Percentiles rank a stretch among this genome's conserved stretches.
Conservation (phyloP, 2,888 invertebrate genomes). For the Sepioteuthis lessoniana region DNA sequence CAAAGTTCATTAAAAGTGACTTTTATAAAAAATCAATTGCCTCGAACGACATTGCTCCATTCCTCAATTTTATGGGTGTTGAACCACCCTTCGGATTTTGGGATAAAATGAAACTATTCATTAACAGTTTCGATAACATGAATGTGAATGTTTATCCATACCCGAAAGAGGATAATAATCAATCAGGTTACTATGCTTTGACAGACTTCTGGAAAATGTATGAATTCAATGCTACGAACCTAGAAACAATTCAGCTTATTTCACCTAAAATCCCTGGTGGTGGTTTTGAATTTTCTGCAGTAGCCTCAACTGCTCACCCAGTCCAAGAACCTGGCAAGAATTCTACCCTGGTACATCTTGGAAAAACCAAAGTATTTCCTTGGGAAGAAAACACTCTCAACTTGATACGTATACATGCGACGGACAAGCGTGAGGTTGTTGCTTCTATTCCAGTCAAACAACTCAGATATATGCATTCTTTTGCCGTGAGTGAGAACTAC, state of each 20-base stretch:
- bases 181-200: conserved; percentile 60
- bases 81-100: conserved; percentile 62
- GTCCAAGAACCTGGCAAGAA: conserved; percentile 66
- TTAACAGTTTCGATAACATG: conserved; percentile 70
- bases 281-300: conserved; percentile 58
- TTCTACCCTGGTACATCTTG: conserved; percentile 65
- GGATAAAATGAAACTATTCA: conserved; percentile 61
- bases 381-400: conserved; percentile 59
- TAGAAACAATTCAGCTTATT: conserved; percentile 58
- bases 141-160: conserved; percentile 68
- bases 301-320: conserved; percentile 71
- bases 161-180: conserved; percentile 48
- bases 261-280: conserved; percentile 51
- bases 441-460: conserved; percentile 63
- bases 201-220: conserved; percentile 72
- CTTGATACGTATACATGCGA: conserved; percentile 63
- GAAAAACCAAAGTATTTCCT: conserved; percentile 65
- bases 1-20: conserved; percentile 63
- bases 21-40: conserved; percentile 64
- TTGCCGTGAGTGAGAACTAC: conserved; percentile 66
- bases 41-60: conserved; percentile 65
- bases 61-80: conserved; percentile 67
- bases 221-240: conserved; percentile 56
- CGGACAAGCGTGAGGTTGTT: conserved; percentile 61
- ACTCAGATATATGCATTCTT: conserved; percentile 72